Evolutionary conservation across 2,888 invertebrate species (phyloP).

Genomic region (Chirona hameri): DNA sequence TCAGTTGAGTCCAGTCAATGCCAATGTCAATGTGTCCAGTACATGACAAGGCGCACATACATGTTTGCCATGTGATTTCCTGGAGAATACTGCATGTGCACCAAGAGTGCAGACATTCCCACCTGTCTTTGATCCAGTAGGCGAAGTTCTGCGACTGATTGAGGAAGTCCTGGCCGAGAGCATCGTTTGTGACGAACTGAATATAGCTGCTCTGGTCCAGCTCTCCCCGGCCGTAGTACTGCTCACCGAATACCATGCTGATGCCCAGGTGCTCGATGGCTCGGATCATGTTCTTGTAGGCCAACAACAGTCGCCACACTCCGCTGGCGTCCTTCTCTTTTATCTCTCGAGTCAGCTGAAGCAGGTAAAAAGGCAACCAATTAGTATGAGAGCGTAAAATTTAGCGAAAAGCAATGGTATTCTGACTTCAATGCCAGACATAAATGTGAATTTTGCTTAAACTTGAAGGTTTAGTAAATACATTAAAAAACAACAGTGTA

Average conservation of each 20-base stretch:
- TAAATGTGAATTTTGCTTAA: no score
- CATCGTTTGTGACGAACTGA: slow-evolving; percentile 47
- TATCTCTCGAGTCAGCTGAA: slow-evolving; percentile 36
- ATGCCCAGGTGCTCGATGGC: slow-evolving; percentile 51
- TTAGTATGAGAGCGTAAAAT: no score
- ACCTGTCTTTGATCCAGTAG: slow-evolving; percentile 44
- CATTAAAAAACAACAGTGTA: no score
- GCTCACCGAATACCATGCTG: slow-evolving; percentile 49
- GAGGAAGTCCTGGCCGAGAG: slow-evolving; percentile 49
- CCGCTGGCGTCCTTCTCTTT: slow-evolving; percentile 37
- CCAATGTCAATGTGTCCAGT: no score
- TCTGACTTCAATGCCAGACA: no score
- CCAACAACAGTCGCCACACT: slow-evolving; percentile 46
- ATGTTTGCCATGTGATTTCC: no score
- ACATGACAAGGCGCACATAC: no score
- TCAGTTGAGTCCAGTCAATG: no score
- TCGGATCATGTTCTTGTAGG: slow-evolving; percentile 51
- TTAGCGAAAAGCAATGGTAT: no score
- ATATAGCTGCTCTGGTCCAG: slow-evolving; percentile 46
- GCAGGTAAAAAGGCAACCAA: no score
- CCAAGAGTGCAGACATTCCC: slow-evolving; percentile 28
- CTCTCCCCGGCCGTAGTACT: slow-evolving; percentile 48
- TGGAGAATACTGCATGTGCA: no score
- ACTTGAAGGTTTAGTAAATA: no score
- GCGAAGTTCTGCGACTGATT: slow-evolving; percentile 49